Evolutionary conservation across 2,797 vertebrate genomes (phyloP), one percentile per base, ranked within the genome.

Genomic region (Capromys pilorides): DNA sequence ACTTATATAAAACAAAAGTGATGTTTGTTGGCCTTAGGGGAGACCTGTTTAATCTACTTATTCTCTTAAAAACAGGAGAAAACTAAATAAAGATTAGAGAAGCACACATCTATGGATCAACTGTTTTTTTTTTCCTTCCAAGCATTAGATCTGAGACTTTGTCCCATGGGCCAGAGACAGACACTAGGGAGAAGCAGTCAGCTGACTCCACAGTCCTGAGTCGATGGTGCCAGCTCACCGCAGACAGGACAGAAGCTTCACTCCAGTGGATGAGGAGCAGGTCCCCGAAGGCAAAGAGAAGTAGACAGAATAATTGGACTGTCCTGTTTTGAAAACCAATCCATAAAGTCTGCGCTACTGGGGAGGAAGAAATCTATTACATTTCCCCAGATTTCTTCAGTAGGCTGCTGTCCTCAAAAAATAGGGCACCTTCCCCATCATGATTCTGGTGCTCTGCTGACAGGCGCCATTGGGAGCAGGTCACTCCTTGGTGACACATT

Each of bases 31-130:
- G 54, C 90, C 84, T 94, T 49, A 39, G 36, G 94, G 73, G 54
- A 91, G 62, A 92, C n/a, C 82, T 91, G 62, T 86, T 80, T 87
- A 94, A 94, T 93, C 86, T 86, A 73, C 73, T 95, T 95, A 86
- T 88, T 85, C 36, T 91, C 59, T 92, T 88, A 90, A 87, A 94
- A 95, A 91, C 57, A 87, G 64, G 95, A 95, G 71, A 91, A 96
- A 94, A 86, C 33, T 16, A 69, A 95, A 93, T 94, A 82, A 95
- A 71, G 89, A 62, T 88, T 54, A 91, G 95, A 95, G 87, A 86
- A 88, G 51, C 79, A 79, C 84, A 51, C 28, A 80, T 86, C 61
- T 96, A n/a, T 36, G 86, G 84, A 36, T 88, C 69, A 45, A 62
- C 39, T 61, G 59, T 61, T 59, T 94, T 61, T 18, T 66, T 21